Evolutionary conservation across 2,797 vertebrate species (phyloP).

Genomic region (Cuculus canorus): DNA sequence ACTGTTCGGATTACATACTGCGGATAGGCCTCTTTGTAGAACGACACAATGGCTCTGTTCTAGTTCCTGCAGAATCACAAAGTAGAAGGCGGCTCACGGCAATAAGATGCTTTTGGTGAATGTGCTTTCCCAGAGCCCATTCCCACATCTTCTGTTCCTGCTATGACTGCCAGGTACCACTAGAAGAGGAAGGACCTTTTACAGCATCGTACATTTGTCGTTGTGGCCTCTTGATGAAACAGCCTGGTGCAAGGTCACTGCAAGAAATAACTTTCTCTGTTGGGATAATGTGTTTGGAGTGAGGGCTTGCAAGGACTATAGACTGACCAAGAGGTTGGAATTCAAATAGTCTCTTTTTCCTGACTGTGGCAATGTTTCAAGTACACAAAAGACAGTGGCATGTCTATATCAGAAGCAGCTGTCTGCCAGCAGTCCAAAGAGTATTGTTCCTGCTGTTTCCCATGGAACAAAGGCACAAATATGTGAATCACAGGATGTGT

Average conservation of each 20-base stretch:
- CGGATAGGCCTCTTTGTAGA: neutral
- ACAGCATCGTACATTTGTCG: neutral
- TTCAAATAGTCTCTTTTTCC: slow-evolving; percentile 1
- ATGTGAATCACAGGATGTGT: neutral
- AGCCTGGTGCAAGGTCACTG: neutral
- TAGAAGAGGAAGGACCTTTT: neutral
- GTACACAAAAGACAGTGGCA: neutral
- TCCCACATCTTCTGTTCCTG: neutral
- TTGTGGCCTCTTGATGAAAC: neutral
- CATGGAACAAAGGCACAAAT: neutral
- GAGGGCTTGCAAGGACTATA: neutral
- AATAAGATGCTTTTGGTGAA: neutral
- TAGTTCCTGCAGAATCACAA: neutral
- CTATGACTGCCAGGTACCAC: neutral
- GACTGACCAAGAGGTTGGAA: slow-evolving; percentile 19
- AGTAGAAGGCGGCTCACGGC: neutral
- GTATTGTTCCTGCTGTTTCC: slow-evolving; percentile 26
- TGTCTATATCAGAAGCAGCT: neutral
- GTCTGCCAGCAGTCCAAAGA: slow-evolving; percentile 37
- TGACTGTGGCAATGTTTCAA: neutral
- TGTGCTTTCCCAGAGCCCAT: neutral
- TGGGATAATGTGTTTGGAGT: neutral
- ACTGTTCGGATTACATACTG: neutral
- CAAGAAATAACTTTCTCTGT: neutral
- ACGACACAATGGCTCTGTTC: neutral